These are phyloP conservation scores for Ifrita kowaldi DNA, from an alignment of 2,113 vertebrate genomes.

Conservation along the genomic window DNA sequence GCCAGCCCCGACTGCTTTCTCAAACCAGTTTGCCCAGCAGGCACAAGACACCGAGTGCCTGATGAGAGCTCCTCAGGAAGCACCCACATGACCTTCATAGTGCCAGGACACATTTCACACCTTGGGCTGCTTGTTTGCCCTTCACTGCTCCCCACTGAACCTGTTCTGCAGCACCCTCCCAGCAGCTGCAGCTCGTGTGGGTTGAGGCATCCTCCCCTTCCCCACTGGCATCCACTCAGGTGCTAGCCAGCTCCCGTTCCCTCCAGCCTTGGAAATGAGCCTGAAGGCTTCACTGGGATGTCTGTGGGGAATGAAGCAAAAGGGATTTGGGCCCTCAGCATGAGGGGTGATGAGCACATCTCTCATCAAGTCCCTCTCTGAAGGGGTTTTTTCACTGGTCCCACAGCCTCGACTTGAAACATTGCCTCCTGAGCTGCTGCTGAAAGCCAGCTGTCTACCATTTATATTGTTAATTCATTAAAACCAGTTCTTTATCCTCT, in stretches of 20 bases:
- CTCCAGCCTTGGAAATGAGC: not conserved
- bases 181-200: not conserved
- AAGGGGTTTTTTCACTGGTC: not conserved
- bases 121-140: not conserved
- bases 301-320: not conserved
- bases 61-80: not conserved
- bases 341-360: not conserved
- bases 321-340: not conserved
- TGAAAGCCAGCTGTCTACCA: constrained; percentile 71
- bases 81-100: fast-evolving
- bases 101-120: not conserved
- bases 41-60: fast-evolving
- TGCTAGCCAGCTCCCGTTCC: not conserved
- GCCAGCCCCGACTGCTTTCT: not conserved
- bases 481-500: constrained; percentile 72
- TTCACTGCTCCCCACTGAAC: not conserved
- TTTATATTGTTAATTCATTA: constrained; percentile 78
- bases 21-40: not conserved
- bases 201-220: not conserved
- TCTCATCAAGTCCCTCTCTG: not conserved
- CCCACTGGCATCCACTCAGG: not conserved
- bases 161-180: not conserved
- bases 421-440: constrained; percentile 36
- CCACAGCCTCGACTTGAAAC: not conserved
- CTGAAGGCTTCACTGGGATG: not conserved